These are phyloP conservation scores for Heliconius eleuchia DNA, from an alignment of 1,140 invertebrate genomes.

Conservation along the genomic window DNA sequence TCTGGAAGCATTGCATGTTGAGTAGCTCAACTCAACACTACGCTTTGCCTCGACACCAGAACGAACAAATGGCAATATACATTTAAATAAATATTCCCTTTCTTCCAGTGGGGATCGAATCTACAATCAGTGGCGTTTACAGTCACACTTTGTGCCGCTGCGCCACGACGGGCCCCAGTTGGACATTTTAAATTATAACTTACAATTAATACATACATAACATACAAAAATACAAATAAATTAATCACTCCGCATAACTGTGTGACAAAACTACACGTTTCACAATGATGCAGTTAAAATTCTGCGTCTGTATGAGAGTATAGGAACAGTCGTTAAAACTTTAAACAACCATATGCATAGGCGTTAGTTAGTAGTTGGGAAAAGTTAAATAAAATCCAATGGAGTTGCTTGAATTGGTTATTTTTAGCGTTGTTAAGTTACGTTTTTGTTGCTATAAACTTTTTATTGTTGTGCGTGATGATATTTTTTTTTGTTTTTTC, in stretches of 20 bases:
- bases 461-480: neutral
- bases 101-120: too few species aligned
- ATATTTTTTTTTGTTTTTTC: neutral
- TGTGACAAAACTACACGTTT: neutral
- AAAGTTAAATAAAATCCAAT: neutral
- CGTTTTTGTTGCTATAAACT: neutral
- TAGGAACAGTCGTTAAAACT: neutral
- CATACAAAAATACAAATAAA: neutral
- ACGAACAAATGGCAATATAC: too few species aligned
- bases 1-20: too few species aligned
- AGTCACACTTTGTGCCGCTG: too few species aligned
- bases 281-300: conserved; percentile 10
- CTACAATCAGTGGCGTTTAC: too few species aligned
- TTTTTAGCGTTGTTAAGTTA: neutral
- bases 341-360: conserved; percentile 1
- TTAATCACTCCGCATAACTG: neutral
- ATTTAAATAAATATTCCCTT: too few species aligned
- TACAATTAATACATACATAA: too few species aligned
- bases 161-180: too few species aligned
- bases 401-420: neutral
- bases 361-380: conserved; percentile 7
- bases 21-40: too few species aligned
- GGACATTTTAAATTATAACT: too few species aligned
- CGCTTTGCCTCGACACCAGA: too few species aligned
- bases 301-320: neutral